Conservation (phyloP, 2,797 vertebrate species). For the Hippopotamyrus pictus region DNA sequence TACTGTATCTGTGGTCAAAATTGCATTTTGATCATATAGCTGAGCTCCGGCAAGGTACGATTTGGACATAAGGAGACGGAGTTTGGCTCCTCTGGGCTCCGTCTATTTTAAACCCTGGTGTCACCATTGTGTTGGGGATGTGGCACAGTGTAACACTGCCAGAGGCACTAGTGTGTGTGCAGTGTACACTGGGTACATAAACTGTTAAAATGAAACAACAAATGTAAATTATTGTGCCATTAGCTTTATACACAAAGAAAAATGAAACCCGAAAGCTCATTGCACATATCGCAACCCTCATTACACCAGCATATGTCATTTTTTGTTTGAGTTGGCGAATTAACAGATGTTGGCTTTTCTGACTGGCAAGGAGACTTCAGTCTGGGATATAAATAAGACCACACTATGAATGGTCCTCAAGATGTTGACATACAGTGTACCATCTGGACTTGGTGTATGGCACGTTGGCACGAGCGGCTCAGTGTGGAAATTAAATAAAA, state of each 20-base stretch:
- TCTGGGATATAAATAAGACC: slow-evolving; percentile 41
- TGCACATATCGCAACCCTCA: slow-evolving; percentile 20
- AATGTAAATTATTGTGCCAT: slow-evolving; percentile 5
- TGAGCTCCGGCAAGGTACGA: neutral
- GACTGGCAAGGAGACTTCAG: slow-evolving; percentile 28
- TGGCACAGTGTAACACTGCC: neutral
- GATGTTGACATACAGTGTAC: slow-evolving; percentile 42
- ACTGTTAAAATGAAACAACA: neutral
- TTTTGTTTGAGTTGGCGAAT: slow-evolving; percentile 6
- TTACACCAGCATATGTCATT: slow-evolving; percentile 28
- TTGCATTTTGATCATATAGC: neutral
- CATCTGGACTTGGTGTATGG: slow-evolving; percentile 43
- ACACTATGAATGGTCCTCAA: slow-evolving; percentile 39
- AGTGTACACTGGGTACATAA: neutral
- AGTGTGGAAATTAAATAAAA: slow-evolving; percentile 35
- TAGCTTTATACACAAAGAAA: neutral
- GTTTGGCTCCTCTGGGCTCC: neutral
- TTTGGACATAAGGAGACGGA: neutral
- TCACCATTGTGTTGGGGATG: neutral
- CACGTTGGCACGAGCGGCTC: slow-evolving; percentile 31
- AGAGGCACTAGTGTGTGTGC: neutral
- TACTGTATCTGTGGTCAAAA: neutral
- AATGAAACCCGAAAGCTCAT: slow-evolving; percentile 24
- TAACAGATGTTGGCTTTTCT: slow-evolving; percentile 41
- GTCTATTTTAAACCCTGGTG: neutral